Evolutionary conservation across 2,888 invertebrate genomes (phyloP), one percentile per base, ranked within the genome.

Genomic region (Habroteleia sp.): DNA sequence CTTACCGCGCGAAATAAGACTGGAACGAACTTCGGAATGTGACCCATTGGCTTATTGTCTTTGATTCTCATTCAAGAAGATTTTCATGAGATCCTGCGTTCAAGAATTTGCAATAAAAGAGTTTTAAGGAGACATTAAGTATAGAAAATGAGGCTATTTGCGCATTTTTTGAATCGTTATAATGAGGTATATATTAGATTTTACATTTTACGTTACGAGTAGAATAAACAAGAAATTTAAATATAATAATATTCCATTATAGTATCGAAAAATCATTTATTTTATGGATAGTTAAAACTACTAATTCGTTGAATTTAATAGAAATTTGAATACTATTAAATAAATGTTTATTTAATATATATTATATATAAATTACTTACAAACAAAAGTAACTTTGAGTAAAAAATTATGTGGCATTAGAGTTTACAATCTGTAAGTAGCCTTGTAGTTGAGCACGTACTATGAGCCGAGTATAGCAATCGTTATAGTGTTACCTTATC

Each of bases 401-500:
- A 54, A 46, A 54, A 35, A 6, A 46, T 6, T 35, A 3, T 29
- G 25, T n/a, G 44, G 54, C 27, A 54, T 44, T 27, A 54, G 10
- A 44, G 37, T 54, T 37, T 44, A 54, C 54, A 54, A 54, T 54
- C 37, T 46, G 29, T 35, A 46, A 3, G 56, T 44, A 66, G 29
- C 46, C 56, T 66, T 56, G 46, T 39, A 56, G 39, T 46, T 56
- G 16, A 66, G 17, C 54, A 56, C 46, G 66, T 33, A 44, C 37
- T 42, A 52, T 39, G 11, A 56, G 16, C 56, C 39, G 35, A 39
- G 56, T 66, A 39, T 66, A 56, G 68, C 16, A 48, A 42, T 58
- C 41, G 58, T 58, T 68, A 68, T 50, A 58, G 58, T 68, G 50
- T 35, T 58, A 29, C 68, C 68, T 58, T 68, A 68, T 42, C 33